Evolutionary conservation across 1,140 invertebrate genomes (phyloP), one percentile per base, ranked within the genome.

Genomic region (Pseudomyrmex pallidus): DNA sequence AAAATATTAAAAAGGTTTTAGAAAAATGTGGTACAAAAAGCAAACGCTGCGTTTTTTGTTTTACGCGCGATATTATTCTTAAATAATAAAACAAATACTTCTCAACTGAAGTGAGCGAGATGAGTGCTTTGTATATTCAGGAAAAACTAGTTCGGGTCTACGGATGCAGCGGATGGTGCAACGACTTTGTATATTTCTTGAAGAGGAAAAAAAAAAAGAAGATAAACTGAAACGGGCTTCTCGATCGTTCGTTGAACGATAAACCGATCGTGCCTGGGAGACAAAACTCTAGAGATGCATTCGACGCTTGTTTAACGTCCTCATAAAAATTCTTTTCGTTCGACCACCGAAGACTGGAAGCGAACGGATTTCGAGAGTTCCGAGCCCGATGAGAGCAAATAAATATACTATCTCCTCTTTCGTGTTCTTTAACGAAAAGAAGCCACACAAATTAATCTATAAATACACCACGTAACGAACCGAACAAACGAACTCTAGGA

Each of bases 391-490:
- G 76, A 77, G 67, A 77, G 83, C 84, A 90, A 89, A 90, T 91
- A 92, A 93, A 93, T 93, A 93, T 91, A 91, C 89, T 85, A 5
- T 35, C 5, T 7, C 0, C 35, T 35, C 35, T 35, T 35, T 35
- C 90, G 86, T 88, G 90, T 91, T 89, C 89, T 91, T 91, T 90
- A 90, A 90, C 88, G 90, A 92, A 35, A 35, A 35, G 90, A 89
- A 88, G 90, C 91, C 90, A 92, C 90, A 92, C 93, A 92, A 92
- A 94, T 93, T 92, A 91, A 93, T 91, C 92, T 93, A 93, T 92
- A 93, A 94, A 94, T 93, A 93, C 84, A 83, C 87, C 87, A 84
- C 80, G 76, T 87, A 35, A 86, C 86, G 73, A 82, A 87, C 76
- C 73, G 83, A 91, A 90, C 77, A 64, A 88, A 90, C 80, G 48